These are phyloP conservation scores for Lagopus leucura DNA, from an alignment of 2,113 vertebrate genomes.

Conservation along the genomic window DNA sequence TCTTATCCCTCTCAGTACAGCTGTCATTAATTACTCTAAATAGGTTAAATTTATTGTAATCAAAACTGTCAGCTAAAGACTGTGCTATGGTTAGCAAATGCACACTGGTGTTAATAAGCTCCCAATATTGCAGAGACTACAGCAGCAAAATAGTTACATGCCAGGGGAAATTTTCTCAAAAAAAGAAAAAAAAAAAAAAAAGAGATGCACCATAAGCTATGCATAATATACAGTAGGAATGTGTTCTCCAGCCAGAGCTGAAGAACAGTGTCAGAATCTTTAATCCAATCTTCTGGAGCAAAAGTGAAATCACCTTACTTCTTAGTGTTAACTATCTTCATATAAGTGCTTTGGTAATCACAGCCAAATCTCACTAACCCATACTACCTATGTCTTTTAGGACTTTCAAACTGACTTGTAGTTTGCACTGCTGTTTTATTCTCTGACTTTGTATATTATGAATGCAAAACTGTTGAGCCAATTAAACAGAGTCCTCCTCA, in stretches of 20 bases:
- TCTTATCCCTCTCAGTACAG: background rate
- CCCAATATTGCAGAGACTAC: background rate
- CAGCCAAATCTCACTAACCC: slow-evolving; percentile 3
- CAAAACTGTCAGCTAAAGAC: background rate
- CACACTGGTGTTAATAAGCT: background rate
- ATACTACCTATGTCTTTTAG: background rate
- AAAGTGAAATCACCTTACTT: background rate
- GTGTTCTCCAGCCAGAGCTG: accelerated
- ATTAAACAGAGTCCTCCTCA: background rate
- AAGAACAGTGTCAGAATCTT: background rate
- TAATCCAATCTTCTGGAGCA: background rate
- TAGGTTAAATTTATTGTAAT: background rate
- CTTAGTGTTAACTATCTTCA: background rate
- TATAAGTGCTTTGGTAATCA: background rate
- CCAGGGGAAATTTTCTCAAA: background rate
- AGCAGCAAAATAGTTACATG: accelerated
- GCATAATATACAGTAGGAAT: background rate
- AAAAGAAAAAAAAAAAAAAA: no score
- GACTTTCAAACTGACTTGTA: background rate
- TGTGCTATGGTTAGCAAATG: background rate
- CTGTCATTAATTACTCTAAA: background rate
- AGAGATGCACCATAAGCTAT: background rate
- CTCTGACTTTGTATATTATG: background rate
- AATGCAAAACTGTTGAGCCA: background rate
- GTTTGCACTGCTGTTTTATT: background rate